These are phyloP conservation scores for Anneissia japonica DNA, from an alignment of 35 echinoderm and acorn worm species.

Conservation along the genomic window DNA sequence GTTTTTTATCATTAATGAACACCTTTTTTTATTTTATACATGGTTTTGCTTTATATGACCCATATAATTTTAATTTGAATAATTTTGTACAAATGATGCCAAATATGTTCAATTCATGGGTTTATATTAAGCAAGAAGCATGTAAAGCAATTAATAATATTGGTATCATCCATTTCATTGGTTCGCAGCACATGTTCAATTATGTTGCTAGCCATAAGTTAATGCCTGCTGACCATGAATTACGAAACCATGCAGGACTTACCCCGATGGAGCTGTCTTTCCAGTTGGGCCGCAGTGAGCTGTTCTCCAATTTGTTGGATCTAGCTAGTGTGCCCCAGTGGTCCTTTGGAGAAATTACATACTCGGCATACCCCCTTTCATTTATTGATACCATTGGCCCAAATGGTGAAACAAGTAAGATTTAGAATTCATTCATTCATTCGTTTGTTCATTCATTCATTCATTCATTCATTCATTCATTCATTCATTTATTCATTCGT, in stretches of 20 bases:
- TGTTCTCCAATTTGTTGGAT: conserved; percentile 71
- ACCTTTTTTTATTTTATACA: too few species aligned
- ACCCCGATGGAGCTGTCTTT: conserved; percentile 80
- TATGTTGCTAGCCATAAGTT: conserved; percentile 68
- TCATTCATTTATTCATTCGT: too few species aligned
- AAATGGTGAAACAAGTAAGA: conserved; percentile 70
- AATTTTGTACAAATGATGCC: too few species aligned
- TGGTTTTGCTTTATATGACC: too few species aligned
- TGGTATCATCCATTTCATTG: conserved; percentile 2
- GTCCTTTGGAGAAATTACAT: conserved; percentile 74
- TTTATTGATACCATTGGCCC: conserved; percentile 70
- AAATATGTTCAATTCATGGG: too few species aligned
- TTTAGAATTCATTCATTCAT: too few species aligned
- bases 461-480: too few species aligned
- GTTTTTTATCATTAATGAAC: too few species aligned
- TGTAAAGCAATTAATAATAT: not conserved
- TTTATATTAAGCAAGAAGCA: not conserved
- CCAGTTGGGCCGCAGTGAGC: conserved; percentile 66
- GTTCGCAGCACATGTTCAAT: conserved; percentile 70
- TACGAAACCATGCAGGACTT: conserved; percentile 60
- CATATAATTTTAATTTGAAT: too few species aligned
- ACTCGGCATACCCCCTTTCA: conserved; percentile 72
- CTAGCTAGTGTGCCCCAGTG: conserved; percentile 76
- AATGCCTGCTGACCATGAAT: conserved; percentile 61
- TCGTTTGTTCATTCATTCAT: too few species aligned